Evolutionary conservation across 2,113 vertebrate species (phyloP).

Genomic region (Hemiscyllium ocellatum): DNA sequence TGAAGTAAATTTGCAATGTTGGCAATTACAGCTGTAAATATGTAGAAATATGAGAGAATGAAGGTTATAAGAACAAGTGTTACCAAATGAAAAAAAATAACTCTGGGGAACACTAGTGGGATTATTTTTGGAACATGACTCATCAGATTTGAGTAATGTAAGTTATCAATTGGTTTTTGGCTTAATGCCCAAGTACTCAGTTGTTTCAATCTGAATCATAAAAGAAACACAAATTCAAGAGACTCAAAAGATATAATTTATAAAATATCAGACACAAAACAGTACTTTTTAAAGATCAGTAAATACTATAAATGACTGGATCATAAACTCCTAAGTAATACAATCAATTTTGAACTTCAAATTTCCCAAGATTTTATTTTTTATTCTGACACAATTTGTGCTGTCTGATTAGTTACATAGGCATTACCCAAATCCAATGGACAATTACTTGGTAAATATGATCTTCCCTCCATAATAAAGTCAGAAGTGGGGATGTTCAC

Average conservation of each 20-base stretch:
- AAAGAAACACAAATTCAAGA: background rate
- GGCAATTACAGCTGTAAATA: background rate
- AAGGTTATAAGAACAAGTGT: background rate
- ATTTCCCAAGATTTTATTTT: background rate
- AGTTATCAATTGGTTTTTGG: background rate
- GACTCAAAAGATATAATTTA: background rate
- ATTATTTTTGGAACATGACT: background rate
- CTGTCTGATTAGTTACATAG: background rate
- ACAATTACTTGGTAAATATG: background rate
- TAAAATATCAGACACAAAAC: background rate
- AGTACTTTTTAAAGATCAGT: background rate
- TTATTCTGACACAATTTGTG: background rate
- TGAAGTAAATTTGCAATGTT: background rate
- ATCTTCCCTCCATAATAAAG: too few species aligned
- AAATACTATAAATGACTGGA: background rate
- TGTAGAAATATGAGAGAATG: background rate
- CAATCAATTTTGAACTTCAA: background rate
- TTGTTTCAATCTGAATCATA: background rate
- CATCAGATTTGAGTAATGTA: background rate
- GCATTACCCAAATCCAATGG: background rate
- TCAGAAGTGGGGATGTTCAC: too few species aligned
- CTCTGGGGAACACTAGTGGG: background rate
- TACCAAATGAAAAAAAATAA: background rate
- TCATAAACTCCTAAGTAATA: background rate
- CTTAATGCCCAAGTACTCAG: background rate